Conservation (phyloP, 1,140 invertebrate species). For the Eriocheir sinensis region DNA sequence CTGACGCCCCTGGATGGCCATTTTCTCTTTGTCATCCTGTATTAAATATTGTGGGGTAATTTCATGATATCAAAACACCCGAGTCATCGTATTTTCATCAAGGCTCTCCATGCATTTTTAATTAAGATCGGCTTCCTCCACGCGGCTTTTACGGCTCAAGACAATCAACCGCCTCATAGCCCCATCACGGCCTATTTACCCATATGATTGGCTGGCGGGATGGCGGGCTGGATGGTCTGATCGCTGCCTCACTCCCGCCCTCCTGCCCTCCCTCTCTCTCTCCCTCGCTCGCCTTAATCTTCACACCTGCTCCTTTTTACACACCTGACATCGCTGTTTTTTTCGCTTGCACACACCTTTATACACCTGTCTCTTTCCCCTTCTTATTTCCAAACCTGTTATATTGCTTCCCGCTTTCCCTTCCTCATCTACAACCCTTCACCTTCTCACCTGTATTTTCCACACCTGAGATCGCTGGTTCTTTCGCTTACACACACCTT, state of each 20-base stretch:
- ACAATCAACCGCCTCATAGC: slow-evolving; percentile 41
- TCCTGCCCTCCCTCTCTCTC: neutral
- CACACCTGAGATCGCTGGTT: neutral
- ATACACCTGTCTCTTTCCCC: neutral
- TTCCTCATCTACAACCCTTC: neutral
- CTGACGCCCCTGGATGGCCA: too few relatives aligned
- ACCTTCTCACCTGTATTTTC: neutral
- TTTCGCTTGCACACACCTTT: neutral
- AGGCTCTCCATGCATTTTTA: slow-evolving; percentile 61
- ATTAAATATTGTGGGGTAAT: slow-evolving; percentile 70
- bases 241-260: neutral
- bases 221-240: too few relatives aligned
- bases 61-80: slow-evolving; percentile 61
- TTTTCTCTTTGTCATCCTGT: slow-evolving; percentile 65
- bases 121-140: slow-evolving; percentile 37
- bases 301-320: neutral
- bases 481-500: neutral
- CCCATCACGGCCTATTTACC: slow-evolving; percentile 57
- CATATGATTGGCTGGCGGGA: slow-evolving; percentile 41
- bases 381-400: neutral
- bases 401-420: neutral
- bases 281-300: neutral
- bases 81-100: slow-evolving; percentile 73
- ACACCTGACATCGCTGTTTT: neutral
- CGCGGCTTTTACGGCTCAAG: slow-evolving; percentile 50